Percentiles rank a stretch among this genome's conserved stretches.
These are phyloP conservation scores for Aplochiton taeniatus DNA, from an alignment of 2,797 vertebrate species.

Conservation along the genomic window DNA sequence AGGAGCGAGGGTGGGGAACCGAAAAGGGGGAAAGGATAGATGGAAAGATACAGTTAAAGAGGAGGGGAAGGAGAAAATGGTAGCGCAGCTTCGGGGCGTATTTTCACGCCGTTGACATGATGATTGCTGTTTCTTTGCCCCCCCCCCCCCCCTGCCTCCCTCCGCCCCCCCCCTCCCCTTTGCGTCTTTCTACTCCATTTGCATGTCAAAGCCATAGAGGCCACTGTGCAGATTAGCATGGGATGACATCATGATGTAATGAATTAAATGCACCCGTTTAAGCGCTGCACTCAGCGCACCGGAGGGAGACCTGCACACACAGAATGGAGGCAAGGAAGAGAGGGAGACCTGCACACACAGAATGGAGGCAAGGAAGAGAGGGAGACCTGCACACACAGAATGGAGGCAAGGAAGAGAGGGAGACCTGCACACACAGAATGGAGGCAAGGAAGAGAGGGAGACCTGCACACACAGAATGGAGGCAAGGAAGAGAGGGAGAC, in stretches of 20 bases:
- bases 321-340: conserved; percentile 43
- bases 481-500: conserved; percentile 45
- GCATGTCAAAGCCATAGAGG: conserved; percentile 91
- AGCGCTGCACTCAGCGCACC: conserved; percentile 61
- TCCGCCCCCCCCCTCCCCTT: conserved; percentile 61
- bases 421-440: too few relatives aligned
- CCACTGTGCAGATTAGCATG: conserved; percentile 89
- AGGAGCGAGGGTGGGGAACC: conserved; percentile 53
- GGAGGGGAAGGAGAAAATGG: conserved; percentile 51
- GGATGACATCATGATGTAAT: conserved; percentile 95
- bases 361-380: conserved; percentile 32
- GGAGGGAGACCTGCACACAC: neutral
- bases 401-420: conserved; percentile 48
- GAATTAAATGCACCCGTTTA: conserved; percentile 91
- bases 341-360: too few relatives aligned
- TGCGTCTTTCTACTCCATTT: conserved; percentile 88
- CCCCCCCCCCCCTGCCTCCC: conserved; percentile 71
- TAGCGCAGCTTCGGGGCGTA: conserved; percentile 80
- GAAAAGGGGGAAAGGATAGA: conserved; percentile 35
- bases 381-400: neutral
- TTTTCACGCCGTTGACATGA: conserved; percentile 84
- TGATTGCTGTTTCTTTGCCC: conserved; percentile 85
- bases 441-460: too few relatives aligned
- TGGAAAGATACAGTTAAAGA: conserved; percentile 67
- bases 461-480: conserved; percentile 3